Base-by-base conservation (phyloP, 1,140 invertebrate genomes). In the Drosophila equinoxialis region DNA sequence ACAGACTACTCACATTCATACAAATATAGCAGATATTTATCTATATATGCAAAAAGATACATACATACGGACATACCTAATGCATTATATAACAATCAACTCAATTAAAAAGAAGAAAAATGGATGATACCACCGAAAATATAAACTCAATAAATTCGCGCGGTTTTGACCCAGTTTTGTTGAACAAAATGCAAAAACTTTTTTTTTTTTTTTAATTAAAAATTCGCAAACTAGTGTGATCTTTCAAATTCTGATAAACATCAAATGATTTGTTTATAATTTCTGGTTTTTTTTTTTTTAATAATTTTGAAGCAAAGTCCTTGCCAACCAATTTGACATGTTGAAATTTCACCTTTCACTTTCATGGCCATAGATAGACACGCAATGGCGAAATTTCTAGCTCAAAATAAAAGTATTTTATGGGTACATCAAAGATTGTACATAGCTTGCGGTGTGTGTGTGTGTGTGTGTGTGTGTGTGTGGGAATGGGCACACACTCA, bases 91-190 rank as follows among this genome's bases (percentile, higher is more conserved):
- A 45, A 48, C 39, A 67, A 62, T 51, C 42, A 23, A 48, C 6
- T 17, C 8, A 48, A 14, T 14, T 5, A 45, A 14, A 37, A 73
- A 39, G 41, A 59, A 61, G 59, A 42, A 39, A 39, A 58, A 42
- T 48, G 35, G 13, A 65, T 65, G 66, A 63, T 48, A 65, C 58
- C 61, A 54, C 1, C 17, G 3, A 51, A 51, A 48, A 64, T 54
- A 77, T 60, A 61, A 68, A 74, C 65, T 74, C 23, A 68, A 61
- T 33, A 67, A 77, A 74, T 69, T 77, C 14, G 65, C 65, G 61
- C 14, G 61, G 30, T 76, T 72, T 79, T 77, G 76, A 78, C 76
- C 74, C 54, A 77, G 70, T 74, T 79, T 64, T 39, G 48, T 30
- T 30, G 6, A 30, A 33, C 41, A 65, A 48, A 13, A 55, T 58